Evolutionary conservation across 2,797 vertebrate genomes (phyloP), one percentile per base, ranked within the genome.

Genomic region (Calcarius lapponicus): DNA sequence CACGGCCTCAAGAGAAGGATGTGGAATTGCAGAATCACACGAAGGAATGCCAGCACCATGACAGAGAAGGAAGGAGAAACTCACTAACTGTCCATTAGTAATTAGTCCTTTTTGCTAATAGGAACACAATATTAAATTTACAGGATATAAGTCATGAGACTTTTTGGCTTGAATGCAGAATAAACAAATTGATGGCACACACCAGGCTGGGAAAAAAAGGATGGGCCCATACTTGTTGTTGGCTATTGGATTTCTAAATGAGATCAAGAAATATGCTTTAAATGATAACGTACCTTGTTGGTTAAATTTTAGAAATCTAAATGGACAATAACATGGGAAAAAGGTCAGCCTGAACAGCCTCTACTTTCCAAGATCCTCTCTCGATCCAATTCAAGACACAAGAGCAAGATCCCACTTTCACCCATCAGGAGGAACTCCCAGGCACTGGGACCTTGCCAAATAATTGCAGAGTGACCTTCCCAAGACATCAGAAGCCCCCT

Each of bases 111-210:
- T 69, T 57, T n/a, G 29, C 16, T 29, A 38, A 67, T 21, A 40
- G 19, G 28, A 40, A n/a, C 11, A 48, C 11, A 28, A 9, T 17
- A 14, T 28, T 47, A 28, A 0, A 58, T 57, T 57, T 57, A 7
- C 6, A 22, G 29, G 32, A n/a, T 48, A 7, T 12, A 57, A 9
- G 9, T 50, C 24, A 16, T 10, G 34, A 50, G 24, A 69, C 7
- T 16, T 10, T 28, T 13, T 22, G 22, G 9, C 9, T 40, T 69
- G 64, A 40, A 40, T 0, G 2, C 0, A 2, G 24, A n/a, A 50
- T 22, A n/a, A 58, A 32, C 0, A 0, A 69, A 58, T 19, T 50
- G 15, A 34, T 0, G 0, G 19, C 9, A 18, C 15, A n/a, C 3
- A 40, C 2, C 6, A n/a, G 15, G 15, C 5, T 17, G 62, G 10